These are phyloP conservation scores for Dendroctonus ponderosae DNA, from an alignment of 1,140 invertebrate genomes.

Conservation along the genomic window DNA sequence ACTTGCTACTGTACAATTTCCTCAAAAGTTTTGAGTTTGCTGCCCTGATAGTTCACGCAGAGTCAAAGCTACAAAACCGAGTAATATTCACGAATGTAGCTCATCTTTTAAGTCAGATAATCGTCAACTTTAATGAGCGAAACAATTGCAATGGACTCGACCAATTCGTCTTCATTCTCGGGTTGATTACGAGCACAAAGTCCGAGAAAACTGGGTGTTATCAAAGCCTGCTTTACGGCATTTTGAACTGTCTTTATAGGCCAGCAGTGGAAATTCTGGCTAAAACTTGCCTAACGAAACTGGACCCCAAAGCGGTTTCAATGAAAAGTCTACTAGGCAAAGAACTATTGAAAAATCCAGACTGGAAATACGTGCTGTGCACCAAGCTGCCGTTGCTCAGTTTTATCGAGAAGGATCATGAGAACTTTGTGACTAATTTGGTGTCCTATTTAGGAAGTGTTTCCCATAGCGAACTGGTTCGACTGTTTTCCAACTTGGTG, in stretches of 20 bases:
- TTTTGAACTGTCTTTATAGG: conserved; percentile 52
- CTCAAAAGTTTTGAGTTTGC: conserved; percentile 60
- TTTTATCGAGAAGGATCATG: conserved; percentile 47
- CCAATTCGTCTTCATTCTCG: conserved; percentile 53
- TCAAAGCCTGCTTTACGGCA: conserved; percentile 28
- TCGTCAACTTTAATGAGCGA: conserved; percentile 56
- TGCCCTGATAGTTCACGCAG: conserved; percentile 47
- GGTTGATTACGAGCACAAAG: conserved; percentile 34
- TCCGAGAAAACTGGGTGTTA: conserved; percentile 33
- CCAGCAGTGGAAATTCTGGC: conserved; percentile 52
- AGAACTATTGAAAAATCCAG: conserved; percentile 50
- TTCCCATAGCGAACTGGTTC: conserved; percentile 49
- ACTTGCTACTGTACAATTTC: conserved; percentile 61
- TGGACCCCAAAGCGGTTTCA: conserved; percentile 39
- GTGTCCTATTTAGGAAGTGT: conserved; percentile 45
- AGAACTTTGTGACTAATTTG: conserved; percentile 48
- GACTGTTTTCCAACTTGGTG: conserved; percentile 58
- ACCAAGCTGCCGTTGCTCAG: conserved; percentile 60
- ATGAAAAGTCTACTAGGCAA: conserved; percentile 49
- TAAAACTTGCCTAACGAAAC: conserved; percentile 51
- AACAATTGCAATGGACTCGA: conserved; percentile 50
- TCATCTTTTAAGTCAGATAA: conserved; percentile 61
- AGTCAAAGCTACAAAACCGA: conserved; percentile 37
- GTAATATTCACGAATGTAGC: conserved; percentile 54
- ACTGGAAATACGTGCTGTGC: conserved; percentile 58